These are phyloP conservation scores for Notarius lentiginosus DNA, from an alignment of 2,113 vertebrate species.

Conservation along the genomic window DNA sequence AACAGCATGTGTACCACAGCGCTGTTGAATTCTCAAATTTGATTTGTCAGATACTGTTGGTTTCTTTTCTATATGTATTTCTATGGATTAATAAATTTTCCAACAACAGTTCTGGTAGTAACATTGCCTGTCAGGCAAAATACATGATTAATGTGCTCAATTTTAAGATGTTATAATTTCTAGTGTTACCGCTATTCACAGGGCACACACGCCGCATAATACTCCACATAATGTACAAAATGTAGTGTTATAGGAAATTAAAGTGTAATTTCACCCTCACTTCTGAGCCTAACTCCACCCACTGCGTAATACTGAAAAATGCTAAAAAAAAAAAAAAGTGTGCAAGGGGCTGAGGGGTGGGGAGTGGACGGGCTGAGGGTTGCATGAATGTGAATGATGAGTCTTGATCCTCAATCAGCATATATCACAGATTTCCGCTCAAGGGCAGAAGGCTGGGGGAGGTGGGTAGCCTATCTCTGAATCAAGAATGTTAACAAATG, in stretches of 20 bases:
- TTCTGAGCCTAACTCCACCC: no score
- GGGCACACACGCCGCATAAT: neutral
- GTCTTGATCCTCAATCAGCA: no score
- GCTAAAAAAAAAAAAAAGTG: no score
- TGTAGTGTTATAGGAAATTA: neutral
- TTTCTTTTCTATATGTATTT: neutral
- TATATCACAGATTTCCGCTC: no score
- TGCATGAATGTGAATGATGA: no score
- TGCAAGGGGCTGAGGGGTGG: no score
- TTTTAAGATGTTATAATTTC: neutral
- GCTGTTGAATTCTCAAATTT: neutral
- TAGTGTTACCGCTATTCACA: neutral
- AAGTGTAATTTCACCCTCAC: no score
- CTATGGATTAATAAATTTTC: neutral
- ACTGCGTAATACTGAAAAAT: no score
- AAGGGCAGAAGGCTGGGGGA: no score
- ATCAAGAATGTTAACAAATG: no score
- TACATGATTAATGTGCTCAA: neutral
- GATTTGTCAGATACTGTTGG: neutral
- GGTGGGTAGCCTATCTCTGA: no score
- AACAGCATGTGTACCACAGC: neutral
- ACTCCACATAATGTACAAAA: neutral
- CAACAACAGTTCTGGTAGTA: neutral
- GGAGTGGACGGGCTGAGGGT: no score
- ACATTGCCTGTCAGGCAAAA: neutral